Conservation (phyloP, 1,140 invertebrate genomes). For the Diachasmimorpha longicaudata region DNA sequence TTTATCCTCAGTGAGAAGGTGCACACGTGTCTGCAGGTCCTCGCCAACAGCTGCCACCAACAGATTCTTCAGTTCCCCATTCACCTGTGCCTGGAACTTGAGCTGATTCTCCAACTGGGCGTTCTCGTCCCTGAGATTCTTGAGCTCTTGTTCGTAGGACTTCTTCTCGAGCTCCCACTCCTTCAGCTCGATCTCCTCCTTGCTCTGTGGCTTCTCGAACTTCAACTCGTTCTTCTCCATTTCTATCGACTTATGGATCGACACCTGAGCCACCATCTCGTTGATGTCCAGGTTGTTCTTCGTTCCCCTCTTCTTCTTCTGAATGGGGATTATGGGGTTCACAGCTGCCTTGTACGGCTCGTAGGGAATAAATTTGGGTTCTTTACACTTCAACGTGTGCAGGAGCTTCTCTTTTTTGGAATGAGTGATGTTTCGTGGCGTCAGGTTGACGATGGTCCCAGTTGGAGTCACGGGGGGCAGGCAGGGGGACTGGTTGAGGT, state of each 20-base stretch:
- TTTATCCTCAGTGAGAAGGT: conserved; percentile 89
- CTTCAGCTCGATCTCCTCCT: conserved; percentile 37
- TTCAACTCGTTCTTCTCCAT: conserved; percentile 43
- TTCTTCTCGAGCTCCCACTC: conserved; percentile 52
- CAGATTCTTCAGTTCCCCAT: conserved; percentile 90
- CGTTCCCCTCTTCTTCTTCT: conserved; percentile 60
- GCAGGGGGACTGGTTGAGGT: conserved; percentile 51
- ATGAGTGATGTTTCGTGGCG: conserved; percentile 51
- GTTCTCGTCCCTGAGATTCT: conserved; percentile 68
- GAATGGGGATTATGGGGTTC: conserved; percentile 72
- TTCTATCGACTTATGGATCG: conserved; percentile 60
- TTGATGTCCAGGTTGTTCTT: conserved; percentile 76
- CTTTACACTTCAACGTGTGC: conserved; percentile 67
- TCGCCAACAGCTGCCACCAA: conserved; percentile 93
- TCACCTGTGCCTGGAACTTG: conserved; percentile 78
- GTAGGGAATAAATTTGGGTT: conserved; percentile 86
- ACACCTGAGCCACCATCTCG: conserved; percentile 72
- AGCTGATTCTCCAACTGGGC: conserved; percentile 73
- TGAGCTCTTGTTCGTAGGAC: conserved; percentile 63
- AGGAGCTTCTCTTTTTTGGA: conserved; percentile 54
- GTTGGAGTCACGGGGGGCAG: conserved; percentile 56
- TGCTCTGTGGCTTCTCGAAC: conserved; percentile 32
- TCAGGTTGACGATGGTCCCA: conserved; percentile 59
- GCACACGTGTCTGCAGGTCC: conserved; percentile 87
- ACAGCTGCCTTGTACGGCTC: conserved; percentile 88